These are phyloP conservation scores for Meriones psammophilus DNA, from an alignment of 2,797 vertebrate species.

Conservation along the genomic window DNA sequence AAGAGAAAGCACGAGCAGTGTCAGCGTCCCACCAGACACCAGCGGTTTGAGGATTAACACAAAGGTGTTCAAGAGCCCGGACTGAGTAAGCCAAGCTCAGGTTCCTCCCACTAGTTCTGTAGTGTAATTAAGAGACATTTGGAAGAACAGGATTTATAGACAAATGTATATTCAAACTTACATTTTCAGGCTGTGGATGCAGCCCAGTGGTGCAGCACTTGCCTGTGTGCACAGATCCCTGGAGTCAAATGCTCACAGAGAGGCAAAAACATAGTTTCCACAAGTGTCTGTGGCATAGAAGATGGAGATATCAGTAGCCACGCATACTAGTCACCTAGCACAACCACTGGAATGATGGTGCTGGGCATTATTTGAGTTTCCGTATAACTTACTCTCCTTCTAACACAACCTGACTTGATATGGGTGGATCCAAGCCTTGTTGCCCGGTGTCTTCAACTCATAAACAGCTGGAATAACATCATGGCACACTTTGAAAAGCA, in stretches of 20 bases:
- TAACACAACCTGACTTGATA: neutral
- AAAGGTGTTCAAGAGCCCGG: neutral
- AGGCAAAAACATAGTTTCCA: neutral
- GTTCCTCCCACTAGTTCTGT: conserved; percentile 8
- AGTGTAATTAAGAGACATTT: neutral
- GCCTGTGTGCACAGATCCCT: neutral
- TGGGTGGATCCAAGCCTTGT: neutral
- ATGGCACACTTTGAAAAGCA: neutral
- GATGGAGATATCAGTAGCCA: neutral
- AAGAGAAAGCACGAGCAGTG: neutral
- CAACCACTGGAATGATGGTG: neutral
- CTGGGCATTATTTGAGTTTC: neutral
- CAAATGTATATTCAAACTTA: neutral
- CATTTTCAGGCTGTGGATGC: neutral
- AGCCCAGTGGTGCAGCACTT: neutral
- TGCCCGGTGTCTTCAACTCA: neutral
- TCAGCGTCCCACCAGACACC: too few species aligned
- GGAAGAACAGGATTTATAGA: neutral
- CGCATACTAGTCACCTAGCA: neutral
- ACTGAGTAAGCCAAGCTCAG: neutral
- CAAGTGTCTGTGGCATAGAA: neutral
- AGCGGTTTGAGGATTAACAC: neutral
- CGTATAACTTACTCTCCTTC: neutral
- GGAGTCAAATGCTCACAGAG: neutral
- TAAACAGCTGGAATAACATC: neutral